phyloP scores from a whole-genome alignment of 2,888 invertebrate species.

The Troides oblongomaculatus region DNA sequence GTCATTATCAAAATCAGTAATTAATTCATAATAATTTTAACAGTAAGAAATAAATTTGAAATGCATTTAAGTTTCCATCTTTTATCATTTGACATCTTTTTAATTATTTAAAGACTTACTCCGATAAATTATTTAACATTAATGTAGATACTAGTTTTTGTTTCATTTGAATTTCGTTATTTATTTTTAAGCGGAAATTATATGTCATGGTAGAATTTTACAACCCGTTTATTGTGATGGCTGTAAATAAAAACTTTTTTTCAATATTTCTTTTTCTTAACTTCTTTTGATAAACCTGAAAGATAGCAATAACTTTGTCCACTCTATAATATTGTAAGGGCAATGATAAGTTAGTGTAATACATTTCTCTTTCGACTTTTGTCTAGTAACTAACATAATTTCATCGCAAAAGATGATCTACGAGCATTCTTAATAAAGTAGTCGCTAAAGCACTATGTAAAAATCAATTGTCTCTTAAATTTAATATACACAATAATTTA shows the following conservation, averaged over 20 bases:
- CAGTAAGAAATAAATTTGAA: not conserved
- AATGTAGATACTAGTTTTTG: conserved; percentile 34
- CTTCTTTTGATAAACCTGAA: not conserved
- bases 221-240: conserved; percentile 64
- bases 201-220: conserved; percentile 36
- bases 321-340: too few species aligned
- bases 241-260: conserved; percentile 62
- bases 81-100: not conserved
- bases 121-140: not conserved
- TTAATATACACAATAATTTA: too few species aligned
- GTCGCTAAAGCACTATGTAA: too few species aligned
- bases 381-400: too few species aligned
- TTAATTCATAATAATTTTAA: not conserved
- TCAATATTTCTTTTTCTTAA: conserved; percentile 3
- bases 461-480: too few species aligned
- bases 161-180: conserved; percentile 59
- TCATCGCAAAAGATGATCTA: too few species aligned
- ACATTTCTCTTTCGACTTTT: too few species aligned
- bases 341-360: too few species aligned
- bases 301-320: too few species aligned
- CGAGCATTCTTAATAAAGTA: too few species aligned
- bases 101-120: not conserved
- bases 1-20: not conserved
- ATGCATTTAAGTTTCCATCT: not conserved
- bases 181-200: conserved; percentile 69